Conservation (phyloP, 1,140 invertebrate genomes). For the Meloidogyne hapla region DNA sequence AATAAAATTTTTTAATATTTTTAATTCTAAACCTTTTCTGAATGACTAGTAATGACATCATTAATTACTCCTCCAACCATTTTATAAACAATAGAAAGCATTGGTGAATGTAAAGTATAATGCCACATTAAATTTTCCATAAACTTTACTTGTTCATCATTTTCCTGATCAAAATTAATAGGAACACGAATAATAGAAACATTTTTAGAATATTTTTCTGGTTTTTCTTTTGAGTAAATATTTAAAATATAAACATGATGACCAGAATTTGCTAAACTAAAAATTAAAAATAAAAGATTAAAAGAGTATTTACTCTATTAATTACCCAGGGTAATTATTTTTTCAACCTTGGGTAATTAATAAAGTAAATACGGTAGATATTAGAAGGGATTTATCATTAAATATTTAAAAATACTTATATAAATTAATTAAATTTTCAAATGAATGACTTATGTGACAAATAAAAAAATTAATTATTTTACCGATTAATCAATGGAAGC, state of each 20-base stretch:
- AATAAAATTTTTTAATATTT: too few relatives aligned
- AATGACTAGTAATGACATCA: neutral
- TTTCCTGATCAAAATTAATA: neutral
- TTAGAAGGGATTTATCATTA: too few relatives aligned
- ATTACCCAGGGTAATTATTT: too few relatives aligned
- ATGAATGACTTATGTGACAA: too few relatives aligned
- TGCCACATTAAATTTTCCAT: neutral
- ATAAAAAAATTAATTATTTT: neutral
- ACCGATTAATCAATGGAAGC: slow-evolving; percentile 26
- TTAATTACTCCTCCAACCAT: neutral
- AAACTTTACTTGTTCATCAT: neutral
- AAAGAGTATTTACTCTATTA: too few relatives aligned
- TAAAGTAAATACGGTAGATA: too few relatives aligned
- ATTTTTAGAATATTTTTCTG: neutral
- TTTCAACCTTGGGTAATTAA: too few relatives aligned
- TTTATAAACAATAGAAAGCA: neutral
- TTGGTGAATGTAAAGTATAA: slow-evolving; percentile 10
- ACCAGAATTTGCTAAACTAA: slow-evolving; percentile 17
- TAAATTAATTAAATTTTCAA: too few relatives aligned
- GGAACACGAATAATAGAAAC: neutral
- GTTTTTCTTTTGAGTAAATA: neutral
- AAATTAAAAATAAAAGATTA: neutral
- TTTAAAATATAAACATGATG: slow-evolving; percentile 11
- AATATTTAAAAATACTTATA: too few relatives aligned
- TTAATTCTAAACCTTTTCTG: slow-evolving; percentile 18